Percentiles rank a stretch among this genome's conserved stretches.
Conservation (phyloP, 1,140 invertebrate genomes). For the Penaeus chinensis region DNA sequence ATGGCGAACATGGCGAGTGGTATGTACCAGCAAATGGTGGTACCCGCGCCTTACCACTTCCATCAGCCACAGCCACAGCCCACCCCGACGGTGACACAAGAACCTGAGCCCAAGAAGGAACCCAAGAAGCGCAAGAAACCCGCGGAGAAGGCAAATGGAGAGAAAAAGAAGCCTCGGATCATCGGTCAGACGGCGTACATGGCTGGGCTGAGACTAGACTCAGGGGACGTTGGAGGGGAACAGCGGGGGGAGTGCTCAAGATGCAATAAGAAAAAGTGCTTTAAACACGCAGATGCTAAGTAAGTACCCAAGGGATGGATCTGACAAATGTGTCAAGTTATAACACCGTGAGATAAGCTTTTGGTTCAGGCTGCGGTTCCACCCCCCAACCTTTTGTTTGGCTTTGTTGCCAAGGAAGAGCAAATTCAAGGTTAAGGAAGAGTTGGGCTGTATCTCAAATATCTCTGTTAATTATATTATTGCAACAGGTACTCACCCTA, state of each 20-base stretch:
- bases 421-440: too few species aligned
- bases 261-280: slow-evolving; percentile 59
- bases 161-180: slow-evolving; percentile 55
- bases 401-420: too few species aligned
- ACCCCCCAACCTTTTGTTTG: too few species aligned
- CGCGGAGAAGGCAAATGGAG: slow-evolving; percentile 40
- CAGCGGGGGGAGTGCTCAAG: slow-evolving; percentile 41
- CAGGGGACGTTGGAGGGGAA: not conserved
- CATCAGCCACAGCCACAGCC: slow-evolving; percentile 54
- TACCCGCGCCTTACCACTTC: slow-evolving; percentile 56
- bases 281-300: slow-evolving; percentile 56
- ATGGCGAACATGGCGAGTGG: slow-evolving; percentile 56
- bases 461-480: too few species aligned
- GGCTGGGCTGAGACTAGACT: slow-evolving; percentile 8
- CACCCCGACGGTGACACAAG: slow-evolving; percentile 35
- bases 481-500: too few species aligned
- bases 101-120: slow-evolving; percentile 55
- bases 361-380: too few species aligned
- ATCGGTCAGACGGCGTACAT: slow-evolving; percentile 51
- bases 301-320: slow-evolving; percentile 16
- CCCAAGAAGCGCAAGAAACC: slow-evolving; percentile 58
- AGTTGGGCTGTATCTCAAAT: too few species aligned
- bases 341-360: not conserved
- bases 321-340: not conserved
- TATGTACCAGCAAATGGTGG: slow-evolving; percentile 62